Percentiles rank a stretch among this genome's conserved stretches.
Conservation (phyloP, 37 sponge, comb jelly and placozoan species). For the Tethya wilhelma region DNA sequence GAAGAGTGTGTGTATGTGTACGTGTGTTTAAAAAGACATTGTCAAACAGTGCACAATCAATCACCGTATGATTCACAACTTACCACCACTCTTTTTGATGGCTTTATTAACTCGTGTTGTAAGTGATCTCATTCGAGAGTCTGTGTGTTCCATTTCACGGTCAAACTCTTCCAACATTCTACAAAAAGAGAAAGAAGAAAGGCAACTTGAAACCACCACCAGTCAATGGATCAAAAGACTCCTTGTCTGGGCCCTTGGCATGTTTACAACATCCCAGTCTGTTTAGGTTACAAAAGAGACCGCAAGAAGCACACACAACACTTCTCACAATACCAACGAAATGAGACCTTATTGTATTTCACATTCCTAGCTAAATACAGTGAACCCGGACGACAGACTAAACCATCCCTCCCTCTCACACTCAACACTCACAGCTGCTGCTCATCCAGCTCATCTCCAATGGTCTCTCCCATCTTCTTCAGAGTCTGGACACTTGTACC, state of each 20-base stretch:
- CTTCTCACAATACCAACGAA: no score
- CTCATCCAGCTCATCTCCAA: conserved; percentile 87
- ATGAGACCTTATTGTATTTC: no score
- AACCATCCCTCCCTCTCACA: no score
- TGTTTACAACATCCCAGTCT: no score
- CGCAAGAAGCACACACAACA: no score
- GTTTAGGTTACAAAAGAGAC: no score
- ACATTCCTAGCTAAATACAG: neutral
- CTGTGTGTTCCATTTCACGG: conserved; percentile 79
- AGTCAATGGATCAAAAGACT: no score
- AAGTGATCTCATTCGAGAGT: conserved; percentile 75
- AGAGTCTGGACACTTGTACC: conserved; percentile 66
- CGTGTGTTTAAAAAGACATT: neutral
- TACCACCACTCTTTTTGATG: conserved; percentile 74
- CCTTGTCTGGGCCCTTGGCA: no score
- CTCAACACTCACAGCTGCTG: conserved; percentile 85
- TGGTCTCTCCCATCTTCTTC: conserved; percentile 83
- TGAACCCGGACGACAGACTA: no score
- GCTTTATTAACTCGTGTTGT: conserved; percentile 73
- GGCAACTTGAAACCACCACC: neutral
- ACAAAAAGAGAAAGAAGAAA: neutral
- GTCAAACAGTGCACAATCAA: neutral
- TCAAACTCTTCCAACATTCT: conserved; percentile 89
- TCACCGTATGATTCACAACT: conserved; percentile 15
- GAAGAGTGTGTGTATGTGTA: neutral